phyloP scores from a whole-genome alignment of 2,888 invertebrate genomes.

The Oasisia sp. region DNA sequence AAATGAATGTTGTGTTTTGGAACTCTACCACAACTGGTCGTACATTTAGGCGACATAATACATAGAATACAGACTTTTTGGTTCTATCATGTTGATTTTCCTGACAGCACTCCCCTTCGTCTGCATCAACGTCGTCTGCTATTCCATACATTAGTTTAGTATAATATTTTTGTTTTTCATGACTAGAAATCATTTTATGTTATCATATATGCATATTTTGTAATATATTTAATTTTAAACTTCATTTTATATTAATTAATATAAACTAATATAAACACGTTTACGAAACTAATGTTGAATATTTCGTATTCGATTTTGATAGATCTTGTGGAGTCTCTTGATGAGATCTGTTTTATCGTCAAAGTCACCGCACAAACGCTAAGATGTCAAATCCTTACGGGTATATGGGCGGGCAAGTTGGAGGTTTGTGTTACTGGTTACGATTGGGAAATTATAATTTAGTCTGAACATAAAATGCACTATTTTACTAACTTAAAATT shows the following conservation, averaged over 20 bases:
- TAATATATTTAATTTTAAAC: not conserved
- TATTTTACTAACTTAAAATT: not conserved
- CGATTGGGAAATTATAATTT: slow-evolving; percentile 14
- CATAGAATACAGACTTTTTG: not conserved
- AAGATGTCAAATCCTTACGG: slow-evolving; percentile 26
- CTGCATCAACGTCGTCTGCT: not conserved
- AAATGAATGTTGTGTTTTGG: not conserved
- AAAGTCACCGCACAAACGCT: not conserved
- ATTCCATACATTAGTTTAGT: not conserved
- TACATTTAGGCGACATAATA: not conserved
- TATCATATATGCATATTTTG: not conserved
- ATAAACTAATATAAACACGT: not conserved
- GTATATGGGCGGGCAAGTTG: slow-evolving; percentile 23
- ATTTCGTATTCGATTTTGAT: not conserved
- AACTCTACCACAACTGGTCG: not conserved
- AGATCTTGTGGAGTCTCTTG: too few relatives aligned
- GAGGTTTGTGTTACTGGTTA: not conserved
- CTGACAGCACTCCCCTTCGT: not conserved
- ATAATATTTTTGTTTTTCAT: not conserved
- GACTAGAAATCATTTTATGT: not conserved
- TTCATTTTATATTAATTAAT: not conserved
- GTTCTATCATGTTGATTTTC: not conserved
- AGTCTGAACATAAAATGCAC: not conserved
- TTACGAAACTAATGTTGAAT: slow-evolving; percentile 1
- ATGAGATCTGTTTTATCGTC: not conserved